Percentiles rank a stretch among this genome's conserved stretches.
phyloP scores from a whole-genome alignment of 2,113 vertebrate genomes.

The Plotosus lineatus region DNA sequence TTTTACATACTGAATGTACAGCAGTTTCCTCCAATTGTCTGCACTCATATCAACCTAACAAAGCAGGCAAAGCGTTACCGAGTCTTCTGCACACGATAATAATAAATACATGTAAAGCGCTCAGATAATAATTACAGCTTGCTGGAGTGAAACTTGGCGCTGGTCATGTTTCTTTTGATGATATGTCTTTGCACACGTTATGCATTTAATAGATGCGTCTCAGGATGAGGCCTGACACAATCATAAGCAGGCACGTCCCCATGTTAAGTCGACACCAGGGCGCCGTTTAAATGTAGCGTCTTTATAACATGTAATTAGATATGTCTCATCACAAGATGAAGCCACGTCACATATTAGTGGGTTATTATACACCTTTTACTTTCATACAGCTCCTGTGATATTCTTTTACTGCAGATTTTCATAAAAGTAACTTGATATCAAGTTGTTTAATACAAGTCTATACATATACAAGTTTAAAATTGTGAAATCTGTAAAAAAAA shows the following conservation, averaged over 20 bases:
- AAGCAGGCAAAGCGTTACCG: conserved; percentile 11
- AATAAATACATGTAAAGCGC: conserved; percentile 37
- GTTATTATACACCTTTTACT: conserved; percentile 39
- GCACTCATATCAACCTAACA: conserved; percentile 9
- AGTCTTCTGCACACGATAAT: conserved; percentile 32
- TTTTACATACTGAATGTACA: background rate
- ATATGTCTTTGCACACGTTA: conserved; percentile 51
- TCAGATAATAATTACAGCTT: conserved; percentile 54
- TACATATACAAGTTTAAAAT: background rate
- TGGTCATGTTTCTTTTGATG: conserved; percentile 42
- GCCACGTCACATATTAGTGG: conserved; percentile 15
- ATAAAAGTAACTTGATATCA: background rate
- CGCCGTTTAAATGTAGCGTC: conserved; percentile 50
- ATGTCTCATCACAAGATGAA: conserved; percentile 46
- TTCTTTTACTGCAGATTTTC: background rate
- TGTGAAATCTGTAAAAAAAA: too few relatives aligned
- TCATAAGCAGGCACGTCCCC: conserved; percentile 39
- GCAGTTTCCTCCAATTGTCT: background rate
- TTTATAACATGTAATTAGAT: conserved; percentile 54
- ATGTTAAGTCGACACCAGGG: conserved; percentile 34
- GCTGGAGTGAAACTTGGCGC: conserved; percentile 33
- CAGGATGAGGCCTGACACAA: conserved; percentile 34
- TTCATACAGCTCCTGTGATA: conserved; percentile 9
- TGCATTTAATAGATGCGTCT: conserved; percentile 46
- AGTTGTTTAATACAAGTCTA: background rate